phyloP scores from a whole-genome alignment of 2,113 vertebrate genomes.

The Trinectes maculatus region DNA sequence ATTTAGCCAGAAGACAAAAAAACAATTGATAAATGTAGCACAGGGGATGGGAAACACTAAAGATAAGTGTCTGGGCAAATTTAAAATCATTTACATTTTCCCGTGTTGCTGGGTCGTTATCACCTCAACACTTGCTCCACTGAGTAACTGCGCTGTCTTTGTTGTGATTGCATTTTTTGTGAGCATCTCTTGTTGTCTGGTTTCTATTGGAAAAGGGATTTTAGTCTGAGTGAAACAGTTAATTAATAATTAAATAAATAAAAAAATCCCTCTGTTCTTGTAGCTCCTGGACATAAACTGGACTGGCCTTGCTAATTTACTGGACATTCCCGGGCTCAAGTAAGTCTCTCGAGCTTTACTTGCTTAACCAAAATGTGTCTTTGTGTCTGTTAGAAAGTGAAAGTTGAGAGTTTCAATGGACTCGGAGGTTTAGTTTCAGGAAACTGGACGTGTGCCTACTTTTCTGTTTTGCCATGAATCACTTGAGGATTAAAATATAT shows the following conservation, averaged over 20 bases:
- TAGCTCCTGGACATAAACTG: slow-evolving; percentile 97
- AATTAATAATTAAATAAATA: neutral
- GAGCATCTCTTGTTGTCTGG: neutral
- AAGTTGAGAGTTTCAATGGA: neutral
- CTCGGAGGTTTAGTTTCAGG: neutral
- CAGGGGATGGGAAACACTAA: slow-evolving; percentile 23
- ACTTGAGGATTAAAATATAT: too few species aligned
- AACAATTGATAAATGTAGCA: slow-evolving; percentile 9
- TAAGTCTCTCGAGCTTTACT: slow-evolving; percentile 77
- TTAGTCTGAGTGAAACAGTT: neutral
- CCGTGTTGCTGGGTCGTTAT: neutral
- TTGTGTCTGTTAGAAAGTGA: neutral
- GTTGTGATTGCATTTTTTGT: neutral
- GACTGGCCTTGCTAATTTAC: slow-evolving; percentile 96
- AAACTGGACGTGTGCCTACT: neutral
- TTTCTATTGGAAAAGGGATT: neutral
- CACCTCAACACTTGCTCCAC: neutral
- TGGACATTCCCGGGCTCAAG: slow-evolving; percentile 97
- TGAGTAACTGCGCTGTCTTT: neutral
- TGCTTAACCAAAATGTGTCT: neutral
- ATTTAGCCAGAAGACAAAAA: slow-evolving; percentile 9
- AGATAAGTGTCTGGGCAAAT: slow-evolving; percentile 25
- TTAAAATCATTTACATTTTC: slow-evolving; percentile 24
- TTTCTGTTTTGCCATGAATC: neutral
- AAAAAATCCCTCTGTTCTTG: slow-evolving; percentile 45